Conservation (phyloP, 2,113 vertebrate genomes). For the Mohoua ochrocephala region DNA sequence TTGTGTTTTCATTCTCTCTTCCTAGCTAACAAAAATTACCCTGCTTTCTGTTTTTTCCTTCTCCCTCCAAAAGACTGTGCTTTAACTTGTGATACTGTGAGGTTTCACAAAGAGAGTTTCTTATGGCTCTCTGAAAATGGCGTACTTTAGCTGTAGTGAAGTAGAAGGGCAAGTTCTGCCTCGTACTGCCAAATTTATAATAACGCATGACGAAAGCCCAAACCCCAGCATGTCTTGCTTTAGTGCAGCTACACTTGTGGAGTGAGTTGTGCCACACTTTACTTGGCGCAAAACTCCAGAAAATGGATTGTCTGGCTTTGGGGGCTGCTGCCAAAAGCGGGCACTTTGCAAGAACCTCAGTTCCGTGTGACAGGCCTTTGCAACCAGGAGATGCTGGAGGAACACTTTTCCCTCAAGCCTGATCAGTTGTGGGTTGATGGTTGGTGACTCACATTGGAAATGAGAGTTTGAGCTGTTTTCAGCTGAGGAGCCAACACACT, state of each 20-base stretch:
- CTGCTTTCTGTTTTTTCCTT: no score
- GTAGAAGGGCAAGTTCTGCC: background rate
- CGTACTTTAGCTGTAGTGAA: background rate
- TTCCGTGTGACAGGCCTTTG: background rate
- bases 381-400: background rate
- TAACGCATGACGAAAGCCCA: background rate
- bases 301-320: background rate
- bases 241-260: accelerated
- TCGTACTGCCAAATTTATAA: background rate
- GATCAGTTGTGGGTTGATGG: background rate
- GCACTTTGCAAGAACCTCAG: background rate
- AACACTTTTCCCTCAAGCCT: background rate
- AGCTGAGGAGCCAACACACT: background rate
- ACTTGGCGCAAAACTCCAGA: background rate
- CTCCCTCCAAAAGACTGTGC: background rate
- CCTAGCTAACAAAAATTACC: background rate
- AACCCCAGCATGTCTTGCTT: background rate
- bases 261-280: background rate
- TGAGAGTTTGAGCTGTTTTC: background rate
- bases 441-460: background rate
- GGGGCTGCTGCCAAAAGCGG: accelerated
- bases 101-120: background rate
- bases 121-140: background rate
- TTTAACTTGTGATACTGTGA: background rate
- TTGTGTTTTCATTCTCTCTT: background rate